phyloP scores from a whole-genome alignment of 2,113 vertebrate genomes.

The Chaetorhynchus papuensis region DNA sequence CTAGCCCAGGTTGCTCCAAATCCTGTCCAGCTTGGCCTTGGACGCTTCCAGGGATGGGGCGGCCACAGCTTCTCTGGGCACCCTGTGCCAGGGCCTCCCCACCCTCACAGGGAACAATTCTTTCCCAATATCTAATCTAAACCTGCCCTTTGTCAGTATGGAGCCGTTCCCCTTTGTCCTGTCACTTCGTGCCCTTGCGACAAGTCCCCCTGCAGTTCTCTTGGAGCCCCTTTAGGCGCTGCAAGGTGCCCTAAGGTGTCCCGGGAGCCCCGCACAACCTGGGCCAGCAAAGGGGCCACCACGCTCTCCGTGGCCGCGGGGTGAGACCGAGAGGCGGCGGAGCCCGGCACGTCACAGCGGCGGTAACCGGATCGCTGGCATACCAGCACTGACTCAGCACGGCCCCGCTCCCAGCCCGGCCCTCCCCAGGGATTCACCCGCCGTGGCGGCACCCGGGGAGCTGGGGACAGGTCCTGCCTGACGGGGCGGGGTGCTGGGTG shows the following conservation, averaged over 20 bases:
- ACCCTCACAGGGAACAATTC: not conserved
- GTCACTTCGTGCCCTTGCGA: not conserved
- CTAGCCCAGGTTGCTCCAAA: not conserved
- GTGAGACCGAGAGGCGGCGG: not conserved
- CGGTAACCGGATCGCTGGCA: constrained; percentile 37
- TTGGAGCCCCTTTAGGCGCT: not conserved
- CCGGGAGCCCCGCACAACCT: fast-evolving
- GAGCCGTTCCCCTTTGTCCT: not conserved
- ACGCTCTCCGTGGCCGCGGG: fast-evolving
- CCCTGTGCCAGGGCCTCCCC: not conserved
- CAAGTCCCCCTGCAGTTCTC: not conserved
- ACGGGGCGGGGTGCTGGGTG: not conserved
- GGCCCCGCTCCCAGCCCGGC: not conserved
- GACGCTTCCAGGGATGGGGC: not conserved
- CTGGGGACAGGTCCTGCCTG: constrained; percentile 13
- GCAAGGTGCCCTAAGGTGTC: not conserved
- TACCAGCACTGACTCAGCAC: constrained; percentile 49
- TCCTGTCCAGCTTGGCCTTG: not conserved
- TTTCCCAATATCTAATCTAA: not conserved
- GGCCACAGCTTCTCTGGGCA: not conserved
- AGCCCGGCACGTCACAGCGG: fast-evolving
- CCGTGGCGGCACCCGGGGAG: not conserved
- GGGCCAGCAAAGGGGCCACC: not conserved
- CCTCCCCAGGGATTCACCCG: not conserved
- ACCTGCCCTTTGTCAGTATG: not conserved